Percentiles rank a stretch among this genome's conserved stretches.
Evolutionary conservation across 2,888 invertebrate species (phyloP).

Genomic region (Onthophagus sagittarius): DNA sequence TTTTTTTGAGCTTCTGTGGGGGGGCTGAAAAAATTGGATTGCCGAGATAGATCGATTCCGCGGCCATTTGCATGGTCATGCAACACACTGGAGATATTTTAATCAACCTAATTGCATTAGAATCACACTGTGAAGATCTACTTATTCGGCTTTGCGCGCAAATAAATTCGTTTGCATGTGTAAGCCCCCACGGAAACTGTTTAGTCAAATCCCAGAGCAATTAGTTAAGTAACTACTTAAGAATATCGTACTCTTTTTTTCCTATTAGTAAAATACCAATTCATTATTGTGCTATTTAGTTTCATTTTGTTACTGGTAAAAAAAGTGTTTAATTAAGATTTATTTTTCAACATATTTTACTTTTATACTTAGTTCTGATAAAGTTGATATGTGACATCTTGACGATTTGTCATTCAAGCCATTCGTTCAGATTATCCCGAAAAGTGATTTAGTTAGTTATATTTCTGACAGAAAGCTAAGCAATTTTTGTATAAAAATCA

Average conservation of each 20-base stretch:
- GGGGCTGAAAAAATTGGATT: neutral
- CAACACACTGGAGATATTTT: constrained; percentile 11
- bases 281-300: neutral
- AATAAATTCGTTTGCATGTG: constrained; percentile 12
- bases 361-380: too few species aligned
- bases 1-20: neutral
- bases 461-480: too few species aligned
- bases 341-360: too few species aligned
- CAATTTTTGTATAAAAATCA: too few species aligned
- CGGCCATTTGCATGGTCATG: constrained; percentile 8
- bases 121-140: constrained; percentile 3
- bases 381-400: too few species aligned
- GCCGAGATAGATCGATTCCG: neutral
- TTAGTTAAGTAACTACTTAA: constrained; percentile 5
- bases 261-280: neutral
- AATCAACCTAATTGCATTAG: constrained; percentile 10
- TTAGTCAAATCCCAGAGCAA: constrained; percentile 5
- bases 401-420: too few species aligned
- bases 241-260: neutral
- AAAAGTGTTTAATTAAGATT: too few species aligned
- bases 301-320: too few species aligned
- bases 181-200: constrained; percentile 6
- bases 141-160: constrained; percentile 1
- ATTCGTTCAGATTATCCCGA: too few species aligned
- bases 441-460: too few species aligned